Base-by-base conservation (phyloP, 2,113 vertebrate genomes). In the Hydropotes inermis region DNA sequence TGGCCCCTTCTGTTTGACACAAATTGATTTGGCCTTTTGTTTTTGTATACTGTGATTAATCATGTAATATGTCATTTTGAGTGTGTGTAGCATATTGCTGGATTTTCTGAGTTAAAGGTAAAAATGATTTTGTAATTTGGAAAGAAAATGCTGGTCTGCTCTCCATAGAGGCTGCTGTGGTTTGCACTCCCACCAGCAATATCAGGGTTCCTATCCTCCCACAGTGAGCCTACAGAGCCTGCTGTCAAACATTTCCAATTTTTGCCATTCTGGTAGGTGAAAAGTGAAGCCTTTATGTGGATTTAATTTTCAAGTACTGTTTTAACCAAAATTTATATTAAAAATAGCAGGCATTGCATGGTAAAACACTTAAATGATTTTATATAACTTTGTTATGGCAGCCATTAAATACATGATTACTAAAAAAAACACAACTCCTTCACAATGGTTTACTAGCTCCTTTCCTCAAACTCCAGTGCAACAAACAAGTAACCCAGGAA, bases 291-390 rank as follows among this genome's bases (percentile, higher is more conserved):
- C 79, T 85, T 81, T 76, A 21, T 19, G 43, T 54, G 45, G 27
- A 52, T 74, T 74, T 95, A 17, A 88, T 91, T 85, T 95, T 87
- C 79, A 97, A 94, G 64, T 39, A 87, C 21, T 7, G 17, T 97
- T 83, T 94, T 93, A 70, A 57, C 4, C n/a, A 89, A 91, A 87
- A 94, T 55, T 64, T 52, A 91, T 54, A 33, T 57, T 64, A 87
- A 74, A 96, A 93, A 87, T 30, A 91, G 36, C 45, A 93, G 57
- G 6, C 2, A 43, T 3, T 84, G 21, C 11, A 43, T 50, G 6
- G 83, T 76, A 43, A 55, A 86, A 96, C 54, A 89, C 30, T 16
- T 39, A n/a, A 81, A 23, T 84, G 87, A 39, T 83, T 79, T 64
- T 54, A 74, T 13, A 43, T 85, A 95, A 86, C 7, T 60, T 39